A percentile compares a stretch with the other conserved stretches of the same genome.
These are phyloP conservation scores for Anadara kagoshimensis DNA, from an alignment of 1,140 invertebrate genomes.

Conservation along the genomic window DNA sequence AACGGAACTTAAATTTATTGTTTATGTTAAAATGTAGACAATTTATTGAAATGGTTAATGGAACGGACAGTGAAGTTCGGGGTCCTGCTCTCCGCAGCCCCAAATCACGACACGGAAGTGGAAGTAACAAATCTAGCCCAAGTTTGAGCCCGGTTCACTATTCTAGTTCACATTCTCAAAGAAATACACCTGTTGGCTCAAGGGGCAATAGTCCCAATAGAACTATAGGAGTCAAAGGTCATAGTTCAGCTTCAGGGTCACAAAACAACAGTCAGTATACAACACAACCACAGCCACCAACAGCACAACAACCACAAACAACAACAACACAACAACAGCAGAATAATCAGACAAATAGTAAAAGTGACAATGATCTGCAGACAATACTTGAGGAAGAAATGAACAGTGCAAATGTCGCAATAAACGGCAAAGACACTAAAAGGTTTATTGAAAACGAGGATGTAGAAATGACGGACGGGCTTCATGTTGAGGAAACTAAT, in stretches of 20 bases:
- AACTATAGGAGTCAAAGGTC: slow-evolving; percentile 44
- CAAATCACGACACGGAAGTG: slow-evolving; percentile 55
- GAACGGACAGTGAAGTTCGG: slow-evolving; percentile 73
- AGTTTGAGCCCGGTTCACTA: slow-evolving; percentile 58
- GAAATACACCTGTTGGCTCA: slow-evolving; percentile 53
- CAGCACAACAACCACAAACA: slow-evolving; percentile 14
- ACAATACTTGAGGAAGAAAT: slow-evolving; percentile 75
- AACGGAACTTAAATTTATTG: slow-evolving; percentile 90
- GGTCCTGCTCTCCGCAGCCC: slow-evolving; percentile 63
- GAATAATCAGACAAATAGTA: slow-evolving; percentile 34
- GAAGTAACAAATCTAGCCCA: slow-evolving; percentile 61
- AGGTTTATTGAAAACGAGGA: slow-evolving; percentile 74
- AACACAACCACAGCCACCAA: not conserved
- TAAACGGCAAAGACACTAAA: slow-evolving; percentile 61
- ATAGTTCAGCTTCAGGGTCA: slow-evolving; percentile 43
- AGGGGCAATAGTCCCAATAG: slow-evolving; percentile 68
- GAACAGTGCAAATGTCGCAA: slow-evolving; percentile 75
- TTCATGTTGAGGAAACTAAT: slow-evolving; percentile 50
- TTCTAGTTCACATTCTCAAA: slow-evolving; percentile 44
- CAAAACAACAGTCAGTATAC: slow-evolving; percentile 28
- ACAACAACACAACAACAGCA: slow-evolving; percentile 30
- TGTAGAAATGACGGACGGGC: slow-evolving; percentile 78
- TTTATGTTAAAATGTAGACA: slow-evolving; percentile 97
- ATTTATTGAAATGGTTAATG: slow-evolving; percentile 90
- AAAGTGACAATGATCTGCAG: slow-evolving; percentile 44